These are phyloP conservation scores for Heteronetta atricapilla DNA, from an alignment of 2,113 vertebrate species.

Conservation along the genomic window DNA sequence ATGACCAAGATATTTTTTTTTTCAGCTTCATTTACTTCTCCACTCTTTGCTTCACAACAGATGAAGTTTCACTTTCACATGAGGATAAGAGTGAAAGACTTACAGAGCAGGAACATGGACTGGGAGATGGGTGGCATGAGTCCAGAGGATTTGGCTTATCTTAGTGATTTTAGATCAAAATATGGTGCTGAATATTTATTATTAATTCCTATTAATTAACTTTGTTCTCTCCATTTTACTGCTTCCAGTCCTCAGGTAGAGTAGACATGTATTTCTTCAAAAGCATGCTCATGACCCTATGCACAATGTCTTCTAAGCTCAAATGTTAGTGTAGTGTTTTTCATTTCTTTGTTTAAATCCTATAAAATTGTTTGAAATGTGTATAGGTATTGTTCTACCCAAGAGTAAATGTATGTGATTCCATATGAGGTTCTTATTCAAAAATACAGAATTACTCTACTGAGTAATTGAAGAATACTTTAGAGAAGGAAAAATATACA, in stretches of 20 bases:
- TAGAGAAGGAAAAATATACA: not conserved
- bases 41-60: not conserved
- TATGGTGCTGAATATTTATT: not conserved
- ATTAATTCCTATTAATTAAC: not conserved
- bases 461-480: not conserved
- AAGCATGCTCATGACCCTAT: not conserved
- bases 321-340: not conserved
- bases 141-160: not conserved
- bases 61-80: not conserved
- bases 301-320: not conserved
- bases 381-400: fast-evolving
- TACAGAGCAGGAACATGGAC: not conserved
- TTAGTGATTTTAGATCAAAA: not conserved
- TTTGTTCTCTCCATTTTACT: not conserved
- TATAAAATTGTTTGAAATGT: not conserved
- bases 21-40: not conserved
- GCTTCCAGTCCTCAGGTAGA: not conserved
- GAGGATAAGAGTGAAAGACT: not conserved
- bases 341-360: not conserved
- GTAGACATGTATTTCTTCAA: not conserved
- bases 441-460: not conserved
- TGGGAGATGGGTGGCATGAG: not conserved
- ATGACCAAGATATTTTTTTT: not conserved
- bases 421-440: not conserved
- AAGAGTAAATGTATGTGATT: not conserved